Base-by-base conservation (phyloP, 1,140 invertebrate genomes). In the Caenorhabditis latens region DNA sequence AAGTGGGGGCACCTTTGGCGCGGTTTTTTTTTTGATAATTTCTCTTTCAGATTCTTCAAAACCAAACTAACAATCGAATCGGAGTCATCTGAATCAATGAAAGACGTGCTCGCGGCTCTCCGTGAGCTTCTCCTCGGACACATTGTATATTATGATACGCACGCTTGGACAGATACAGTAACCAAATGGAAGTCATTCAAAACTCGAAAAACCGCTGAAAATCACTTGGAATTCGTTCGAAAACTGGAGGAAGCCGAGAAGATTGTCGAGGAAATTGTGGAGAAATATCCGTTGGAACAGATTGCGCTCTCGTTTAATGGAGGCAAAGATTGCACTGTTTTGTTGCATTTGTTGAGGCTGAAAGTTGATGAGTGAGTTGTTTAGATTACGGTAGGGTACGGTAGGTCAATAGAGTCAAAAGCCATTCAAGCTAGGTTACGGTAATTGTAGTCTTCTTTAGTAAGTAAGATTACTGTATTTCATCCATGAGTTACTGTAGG, bases 51-150 rank as follows among this genome's bases (percentile, higher is more conserved):
- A 43, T 94, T 93, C 88, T 94, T 93, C 89, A 94, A 94, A 89
- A 94, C 94, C 3, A 93, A 93, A 85, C 67, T 94, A 8, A 93
- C 91, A 14, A 82, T 94, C 13, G 94, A 94, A 88, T 92, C 93
- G 42, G 89, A 91, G 42, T 90, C 88, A 50, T 50, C 90, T 65
- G 89, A 91, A 21, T 57, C 88, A 4, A 67, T 94, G 8, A 84
- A 92, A 14, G 87, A 90, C 40, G 93, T 93, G 2, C 83, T 83
- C 24, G 24, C 65, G 16, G 87, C 88, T 32, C 32, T 83, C 79
- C 83, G 82, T 63, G 63, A 85, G 13, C 55, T 88, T 43, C 63
- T 88, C 11, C 7, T 8, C 4, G 87, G 87, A 75, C 88, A 89
- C 48, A 67, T 94, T 58, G 91, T 94, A 7, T 83, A 91, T 19